phyloP scores from a whole-genome alignment of 2,113 vertebrate genomes.

The Rhombomys opimus region DNA sequence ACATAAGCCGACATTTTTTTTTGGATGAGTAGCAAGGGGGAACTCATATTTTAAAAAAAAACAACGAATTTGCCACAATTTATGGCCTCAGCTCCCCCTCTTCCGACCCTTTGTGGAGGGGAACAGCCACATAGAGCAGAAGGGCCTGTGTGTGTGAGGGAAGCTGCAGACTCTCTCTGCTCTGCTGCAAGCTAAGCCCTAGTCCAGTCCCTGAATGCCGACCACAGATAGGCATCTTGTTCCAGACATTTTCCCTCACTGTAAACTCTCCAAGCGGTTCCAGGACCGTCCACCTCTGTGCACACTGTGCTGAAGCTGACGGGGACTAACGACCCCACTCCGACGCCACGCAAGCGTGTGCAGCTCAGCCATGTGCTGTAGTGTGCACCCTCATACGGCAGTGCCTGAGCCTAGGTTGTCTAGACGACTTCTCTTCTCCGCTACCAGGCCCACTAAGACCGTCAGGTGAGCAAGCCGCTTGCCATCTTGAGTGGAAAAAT shows the following conservation, averaged over 20 bases:
- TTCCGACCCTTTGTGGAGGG: neutral
- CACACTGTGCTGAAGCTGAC: neutral
- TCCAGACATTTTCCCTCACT: neutral
- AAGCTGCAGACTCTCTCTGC: neutral
- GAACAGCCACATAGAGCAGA: accelerated
- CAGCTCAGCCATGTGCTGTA: neutral
- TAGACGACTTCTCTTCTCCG: neutral
- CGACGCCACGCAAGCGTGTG: neutral
- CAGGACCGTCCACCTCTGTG: neutral
- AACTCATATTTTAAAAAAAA: constrained; percentile 9
- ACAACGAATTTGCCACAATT: neutral
- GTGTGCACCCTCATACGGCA: neutral
- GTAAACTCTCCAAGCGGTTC: neutral
- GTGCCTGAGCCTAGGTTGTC: neutral
- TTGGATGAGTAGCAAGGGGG: neutral
- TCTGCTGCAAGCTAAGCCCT: neutral
- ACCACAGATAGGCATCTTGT: neutral
- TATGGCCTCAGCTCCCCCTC: neutral
- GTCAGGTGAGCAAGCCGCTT: neutral
- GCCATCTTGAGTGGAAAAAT: neutral
- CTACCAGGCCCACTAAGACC: neutral
- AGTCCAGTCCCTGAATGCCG: neutral
- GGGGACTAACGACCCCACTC: neutral
- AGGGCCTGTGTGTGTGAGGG: accelerated
- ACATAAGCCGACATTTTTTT: neutral